phyloP scores from a whole-genome alignment of 2,113 vertebrate species.

The Notarius lentiginosus region DNA sequence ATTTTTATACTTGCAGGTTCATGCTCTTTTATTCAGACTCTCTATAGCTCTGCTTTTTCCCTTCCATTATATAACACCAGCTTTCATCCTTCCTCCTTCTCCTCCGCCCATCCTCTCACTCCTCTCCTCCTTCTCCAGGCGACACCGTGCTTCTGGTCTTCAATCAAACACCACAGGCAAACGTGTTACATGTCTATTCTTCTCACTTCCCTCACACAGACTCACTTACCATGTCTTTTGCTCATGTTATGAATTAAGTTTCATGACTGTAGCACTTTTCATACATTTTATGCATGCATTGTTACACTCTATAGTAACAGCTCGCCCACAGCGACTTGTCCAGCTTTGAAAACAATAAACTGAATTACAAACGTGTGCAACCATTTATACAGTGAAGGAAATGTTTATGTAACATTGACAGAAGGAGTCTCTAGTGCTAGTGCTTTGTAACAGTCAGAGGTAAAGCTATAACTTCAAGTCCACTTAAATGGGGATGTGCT shows the following conservation, averaged over 20 bases:
- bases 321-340: too few species aligned
- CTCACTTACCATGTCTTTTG: not conserved
- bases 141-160: not conserved
- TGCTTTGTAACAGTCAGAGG: not conserved
- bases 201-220: not conserved
- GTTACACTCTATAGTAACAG: not conserved
- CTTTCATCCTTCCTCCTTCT: too few species aligned
- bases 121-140: not conserved
- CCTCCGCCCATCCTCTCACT: not conserved
- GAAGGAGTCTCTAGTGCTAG: not conserved
- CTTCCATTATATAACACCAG: not conserved
- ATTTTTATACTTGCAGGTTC: not conserved
- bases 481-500: too few species aligned
- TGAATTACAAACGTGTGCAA: too few species aligned
- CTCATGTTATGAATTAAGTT: not conserved
- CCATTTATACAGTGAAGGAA: not conserved
- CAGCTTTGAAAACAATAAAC: not conserved
- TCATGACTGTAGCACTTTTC: not conserved
- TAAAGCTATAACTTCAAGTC: too few species aligned
- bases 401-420: not conserved
- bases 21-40: not conserved
- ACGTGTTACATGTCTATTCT: not conserved
- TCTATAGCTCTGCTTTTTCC: not conserved
- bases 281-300: not conserved
- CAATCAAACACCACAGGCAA: slow-evolving; percentile 1